Base-by-base conservation (phyloP, 2,113 vertebrate genomes). In the Colossoma macropomum region DNA sequence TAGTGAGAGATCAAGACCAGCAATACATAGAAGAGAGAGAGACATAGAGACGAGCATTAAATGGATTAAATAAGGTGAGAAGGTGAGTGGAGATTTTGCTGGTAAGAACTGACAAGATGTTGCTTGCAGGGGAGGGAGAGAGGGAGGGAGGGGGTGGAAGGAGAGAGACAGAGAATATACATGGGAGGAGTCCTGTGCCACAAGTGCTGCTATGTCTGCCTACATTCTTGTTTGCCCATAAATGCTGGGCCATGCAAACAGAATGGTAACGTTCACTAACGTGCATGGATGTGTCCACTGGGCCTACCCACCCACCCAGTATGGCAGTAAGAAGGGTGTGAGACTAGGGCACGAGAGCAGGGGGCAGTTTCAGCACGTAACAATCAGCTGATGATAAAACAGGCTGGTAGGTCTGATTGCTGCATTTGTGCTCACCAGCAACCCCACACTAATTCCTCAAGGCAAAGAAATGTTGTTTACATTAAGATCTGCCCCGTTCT, bases 161-260 rank as follows among this genome's bases (percentile, higher is more conserved):
- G 10, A 70, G 32, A 38, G 28, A 74, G 32, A 52, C 9, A 71
- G 62, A 63, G 19, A 77, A 25, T n/a, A 77, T 66, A 62, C 38
- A 72, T 84, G 82, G 82, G 86, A 87, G 86, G 82, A 79, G 83
- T 79, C 70, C 80, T 79, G 75, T 84, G 79, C 86, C 83, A 87
- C 86, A 87, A 87, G 82, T 87, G 82, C 82, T 84, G 79, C 63
- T 75, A 82, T 87, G 86, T 71, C 70, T 87, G 83, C 59, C 62
- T 84, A 73, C 68, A 81, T 75, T 79, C 63, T 54, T 85, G 52
- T 84, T 59, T 82, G 72, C 74, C 81, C 76, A 73, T 60, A 41
- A 62, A 52, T 76, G 63, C 52, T 38, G 59, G 19, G 32, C 15
- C 34, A 38, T 38, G 34, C 34, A 45, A 45, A 70, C 27, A 65